These are phyloP conservation scores for Gobionotothen gibberifrons DNA, from an alignment of 2,797 vertebrate species.

Conservation along the genomic window DNA sequence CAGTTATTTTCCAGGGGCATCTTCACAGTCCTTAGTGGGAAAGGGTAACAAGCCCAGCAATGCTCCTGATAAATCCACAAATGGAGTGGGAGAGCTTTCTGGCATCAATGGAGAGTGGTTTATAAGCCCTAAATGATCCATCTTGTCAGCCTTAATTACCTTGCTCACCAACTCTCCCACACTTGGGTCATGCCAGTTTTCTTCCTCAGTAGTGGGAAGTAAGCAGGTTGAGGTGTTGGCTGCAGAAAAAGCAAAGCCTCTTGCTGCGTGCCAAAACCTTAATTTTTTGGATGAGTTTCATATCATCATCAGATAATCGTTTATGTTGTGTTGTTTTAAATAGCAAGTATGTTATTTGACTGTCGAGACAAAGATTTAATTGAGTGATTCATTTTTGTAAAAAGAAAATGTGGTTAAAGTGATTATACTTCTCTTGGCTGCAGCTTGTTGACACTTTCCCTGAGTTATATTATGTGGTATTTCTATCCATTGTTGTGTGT, in stretches of 20 bases:
- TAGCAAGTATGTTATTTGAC: background rate
- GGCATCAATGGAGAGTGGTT: conserved; percentile 20
- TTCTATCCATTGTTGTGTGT: background rate
- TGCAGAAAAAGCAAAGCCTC: background rate
- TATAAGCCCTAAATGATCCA: conserved; percentile 23
- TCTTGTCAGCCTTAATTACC: conserved; percentile 32
- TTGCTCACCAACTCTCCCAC: conserved; percentile 19
- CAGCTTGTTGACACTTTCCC: background rate
- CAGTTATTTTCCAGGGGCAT: background rate
- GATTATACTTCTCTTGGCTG: background rate
- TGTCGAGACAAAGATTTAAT: background rate
- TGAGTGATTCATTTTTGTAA: conserved; percentile 8
- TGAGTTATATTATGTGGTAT: background rate
- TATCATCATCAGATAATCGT: background rate
- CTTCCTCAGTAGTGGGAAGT: background rate
- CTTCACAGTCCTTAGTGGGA: background rate
- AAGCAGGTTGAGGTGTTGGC: conserved; percentile 4
- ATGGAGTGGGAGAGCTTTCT: conserved; percentile 24
- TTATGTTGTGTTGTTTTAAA: background rate
- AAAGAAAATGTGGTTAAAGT: background rate
- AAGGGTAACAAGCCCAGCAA: conserved; percentile 1
- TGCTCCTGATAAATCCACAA: conserved; percentile 22
- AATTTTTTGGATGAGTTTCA: background rate
- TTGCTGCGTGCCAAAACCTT: background rate
- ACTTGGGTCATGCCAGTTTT: conserved; percentile 9